These are phyloP conservation scores for Andrena haemorrhoa DNA, from an alignment of 2,888 invertebrate species.

Conservation along the genomic window DNA sequence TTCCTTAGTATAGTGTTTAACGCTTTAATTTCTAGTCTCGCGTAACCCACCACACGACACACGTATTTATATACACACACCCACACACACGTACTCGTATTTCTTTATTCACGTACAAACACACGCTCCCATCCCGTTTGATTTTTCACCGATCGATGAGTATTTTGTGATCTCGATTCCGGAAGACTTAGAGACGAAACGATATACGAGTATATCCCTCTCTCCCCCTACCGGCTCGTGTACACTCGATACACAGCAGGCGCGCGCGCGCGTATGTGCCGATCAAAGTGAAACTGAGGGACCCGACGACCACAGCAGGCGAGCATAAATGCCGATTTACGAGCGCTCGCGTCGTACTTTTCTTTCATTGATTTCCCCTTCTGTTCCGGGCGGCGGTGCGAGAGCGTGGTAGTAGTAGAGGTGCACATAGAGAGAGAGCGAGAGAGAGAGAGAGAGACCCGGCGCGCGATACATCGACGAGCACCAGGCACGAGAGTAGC, in stretches of 20 bases:
- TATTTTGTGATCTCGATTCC: conserved; percentile 10
- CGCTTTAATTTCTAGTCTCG: conserved; percentile 73
- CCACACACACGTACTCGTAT: not conserved
- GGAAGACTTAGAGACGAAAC: not conserved
- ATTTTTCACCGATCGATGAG: conserved; percentile 2
- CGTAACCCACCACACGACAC: conserved; percentile 40
- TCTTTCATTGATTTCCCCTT: conserved; percentile 81
- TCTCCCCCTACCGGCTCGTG: not conserved
- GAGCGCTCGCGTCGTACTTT: conserved; percentile 78
- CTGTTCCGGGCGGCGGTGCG: conserved; percentile 80
- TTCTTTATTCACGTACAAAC: not conserved
- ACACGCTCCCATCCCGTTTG: not conserved
- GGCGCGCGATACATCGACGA: conserved; percentile 33
- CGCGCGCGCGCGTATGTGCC: not conserved
- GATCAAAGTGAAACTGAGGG: conserved; percentile 42
- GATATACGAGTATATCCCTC: not conserved
- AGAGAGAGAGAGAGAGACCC: conserved; percentile 25
- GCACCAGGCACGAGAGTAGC: conserved; percentile 24
- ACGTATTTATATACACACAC: conserved; percentile 14
- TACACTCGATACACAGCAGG: not conserved
- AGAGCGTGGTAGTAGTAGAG: conserved; percentile 72
- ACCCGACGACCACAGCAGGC: conserved; percentile 46
- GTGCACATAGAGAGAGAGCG: conserved; percentile 27
- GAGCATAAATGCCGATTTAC: conserved; percentile 77
- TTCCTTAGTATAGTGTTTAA: conserved; percentile 81